These are phyloP conservation scores for Lepidothrix coronata DNA, from an alignment of 2,113 vertebrate species.

Conservation along the genomic window DNA sequence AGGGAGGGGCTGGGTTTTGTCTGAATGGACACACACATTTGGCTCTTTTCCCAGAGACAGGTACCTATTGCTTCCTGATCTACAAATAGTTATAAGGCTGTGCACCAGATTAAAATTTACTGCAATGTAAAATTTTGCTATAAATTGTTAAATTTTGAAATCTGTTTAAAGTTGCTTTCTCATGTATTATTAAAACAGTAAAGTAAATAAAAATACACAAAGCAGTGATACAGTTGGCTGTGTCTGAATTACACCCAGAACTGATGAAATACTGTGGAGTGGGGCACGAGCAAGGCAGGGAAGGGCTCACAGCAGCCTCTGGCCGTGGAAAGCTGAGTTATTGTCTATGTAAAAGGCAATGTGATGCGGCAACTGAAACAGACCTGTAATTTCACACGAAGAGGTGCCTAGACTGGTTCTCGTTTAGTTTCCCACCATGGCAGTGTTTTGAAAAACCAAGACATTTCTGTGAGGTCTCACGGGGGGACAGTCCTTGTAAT, in stretches of 20 bases:
- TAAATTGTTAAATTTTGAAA: background rate
- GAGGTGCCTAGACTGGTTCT: background rate
- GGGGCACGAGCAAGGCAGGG: background rate
- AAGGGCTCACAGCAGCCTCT: background rate
- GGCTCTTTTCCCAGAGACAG: background rate
- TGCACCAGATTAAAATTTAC: background rate
- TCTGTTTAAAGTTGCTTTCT: background rate
- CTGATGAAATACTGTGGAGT: background rate
- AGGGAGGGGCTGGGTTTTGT: background rate
- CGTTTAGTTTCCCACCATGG: background rate
- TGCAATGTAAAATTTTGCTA: background rate
- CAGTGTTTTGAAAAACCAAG: background rate
- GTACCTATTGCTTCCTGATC: background rate
- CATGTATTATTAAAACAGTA: background rate
- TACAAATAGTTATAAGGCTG: background rate
- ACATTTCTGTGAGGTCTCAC: background rate
- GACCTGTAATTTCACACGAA: background rate
- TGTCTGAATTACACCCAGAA: background rate
- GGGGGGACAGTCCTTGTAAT: too few relatives aligned
- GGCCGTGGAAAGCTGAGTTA: background rate
- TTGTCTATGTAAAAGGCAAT: accelerated
- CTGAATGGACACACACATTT: background rate
- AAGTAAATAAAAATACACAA: conserved; percentile 1
- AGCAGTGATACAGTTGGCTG: background rate
- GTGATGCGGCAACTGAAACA: background rate